Evolutionary conservation across 2,797 vertebrate species (phyloP).

Genomic region (Melanotaenia parkinsoni): DNA sequence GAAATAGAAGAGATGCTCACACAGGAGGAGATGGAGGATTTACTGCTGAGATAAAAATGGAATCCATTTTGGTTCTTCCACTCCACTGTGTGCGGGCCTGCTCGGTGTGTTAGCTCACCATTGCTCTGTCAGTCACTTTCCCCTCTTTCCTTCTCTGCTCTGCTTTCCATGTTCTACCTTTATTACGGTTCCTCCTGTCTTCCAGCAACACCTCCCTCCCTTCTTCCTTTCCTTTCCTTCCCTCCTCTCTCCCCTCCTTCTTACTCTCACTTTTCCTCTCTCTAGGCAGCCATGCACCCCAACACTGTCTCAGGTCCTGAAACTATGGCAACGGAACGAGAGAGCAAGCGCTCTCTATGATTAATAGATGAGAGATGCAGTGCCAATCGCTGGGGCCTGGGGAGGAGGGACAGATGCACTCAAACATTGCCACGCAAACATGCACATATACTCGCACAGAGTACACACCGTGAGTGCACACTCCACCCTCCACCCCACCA

Average conservation of each 20-base stretch:
- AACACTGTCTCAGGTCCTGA: constrained; percentile 94
- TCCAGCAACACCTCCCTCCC: constrained; percentile 63
- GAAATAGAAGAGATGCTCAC: constrained; percentile 49
- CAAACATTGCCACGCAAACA: constrained; percentile 69
- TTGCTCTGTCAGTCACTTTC: constrained; percentile 79
- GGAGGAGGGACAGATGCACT: constrained; percentile 83
- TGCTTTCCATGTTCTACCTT: constrained; percentile 61
- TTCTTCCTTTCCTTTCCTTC: constrained; percentile 81
- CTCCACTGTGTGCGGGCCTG: constrained; percentile 61
- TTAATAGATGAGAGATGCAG: constrained; percentile 99
- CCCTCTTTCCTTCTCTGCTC: constrained; percentile 78
- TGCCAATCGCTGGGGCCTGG: constrained; percentile 86
- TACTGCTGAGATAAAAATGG: constrained; percentile 78
- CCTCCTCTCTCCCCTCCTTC: constrained; percentile 54
- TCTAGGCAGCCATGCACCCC: constrained; percentile 93
- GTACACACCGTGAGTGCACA: constrained; percentile 47
- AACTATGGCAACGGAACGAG: constrained; percentile 99
- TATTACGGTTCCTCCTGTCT: constrained; percentile 34
- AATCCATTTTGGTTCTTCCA: constrained; percentile 80
- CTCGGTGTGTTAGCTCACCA: constrained; percentile 51
- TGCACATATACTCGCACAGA: constrained; percentile 43
- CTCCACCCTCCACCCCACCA: constrained; percentile 32
- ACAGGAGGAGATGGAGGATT: constrained; percentile 63
- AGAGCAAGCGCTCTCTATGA: constrained; percentile 95
- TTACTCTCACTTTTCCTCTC: constrained; percentile 84